Base-by-base conservation (phyloP, 1,140 invertebrate genomes). In the Cepaea nemoralis region DNA sequence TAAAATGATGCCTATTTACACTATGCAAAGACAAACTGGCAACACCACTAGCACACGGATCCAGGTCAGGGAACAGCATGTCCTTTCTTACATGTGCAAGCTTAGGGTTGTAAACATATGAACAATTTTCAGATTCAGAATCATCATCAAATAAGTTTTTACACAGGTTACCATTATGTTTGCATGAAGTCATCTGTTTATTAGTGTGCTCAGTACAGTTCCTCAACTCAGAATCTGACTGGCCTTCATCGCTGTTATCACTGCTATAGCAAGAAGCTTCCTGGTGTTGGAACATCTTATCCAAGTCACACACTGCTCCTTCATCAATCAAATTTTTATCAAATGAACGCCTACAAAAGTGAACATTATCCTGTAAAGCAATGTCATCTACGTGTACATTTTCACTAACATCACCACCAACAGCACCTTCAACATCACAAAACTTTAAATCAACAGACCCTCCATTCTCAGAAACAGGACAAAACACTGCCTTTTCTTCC, bases 291-390 rank as follows among this genome's bases (percentile, higher is more conserved):
- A 85, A 78, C 59, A 83, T 79, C 40, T 71, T 82, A 59, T 85
- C 84, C 55, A 83, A 82, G 80, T 85, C 84, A 83, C 82, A 85
- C n/a, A 85, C 70, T 14, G 84, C 84, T 67, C 84, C 84, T 77
- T 85, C 84, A 82, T 85, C 84, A 63, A 85, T 80, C 50, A 85
- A 79, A 80, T 85, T 80, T 33, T 71, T 80, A 73, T 80, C 78
- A 31, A 42, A 35, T 39, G 35, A 50, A 35, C 27, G 24, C 16
- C 42, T 45, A 10, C 55, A 42, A 48, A 35, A n/a, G 3, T 22
- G 3, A 10, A 22, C 33, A 35, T 35, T 19, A 39, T 50, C 22
- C 16, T 35, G 6, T 75, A 48, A 16, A 2, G 24, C 5, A 6
- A 31, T 31, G 31, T 75, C 69, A 63, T 5, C 59, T 27, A 6